Percentiles rank a stretch among this genome's conserved stretches.
Evolutionary conservation across 1,140 invertebrate species (phyloP).

Genomic region (Cryptotermes secundus): DNA sequence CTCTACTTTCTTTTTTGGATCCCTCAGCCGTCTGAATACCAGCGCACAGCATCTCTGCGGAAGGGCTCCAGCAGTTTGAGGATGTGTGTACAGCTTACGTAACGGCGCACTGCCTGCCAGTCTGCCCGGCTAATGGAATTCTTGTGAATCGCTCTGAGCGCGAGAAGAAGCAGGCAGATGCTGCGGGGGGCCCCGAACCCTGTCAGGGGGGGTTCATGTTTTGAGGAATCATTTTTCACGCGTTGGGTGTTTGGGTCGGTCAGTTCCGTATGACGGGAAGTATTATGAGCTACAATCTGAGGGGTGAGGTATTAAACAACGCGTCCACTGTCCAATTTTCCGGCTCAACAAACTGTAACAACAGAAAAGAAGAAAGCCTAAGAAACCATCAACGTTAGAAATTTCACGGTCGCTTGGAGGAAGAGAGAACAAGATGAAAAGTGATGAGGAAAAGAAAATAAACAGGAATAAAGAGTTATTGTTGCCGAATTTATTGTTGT

Average conservation of each 20-base stretch:
- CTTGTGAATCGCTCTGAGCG: neutral
- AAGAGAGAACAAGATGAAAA: too few relatives aligned
- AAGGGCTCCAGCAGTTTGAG: neutral
- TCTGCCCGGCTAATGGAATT: neutral
- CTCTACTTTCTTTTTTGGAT: too few relatives aligned
- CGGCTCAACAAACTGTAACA: neutral
- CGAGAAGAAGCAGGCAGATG: too few relatives aligned
- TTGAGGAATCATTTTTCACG: slow-evolving; percentile 16
- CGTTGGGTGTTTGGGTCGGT: neutral
- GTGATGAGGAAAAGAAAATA: too few relatives aligned
- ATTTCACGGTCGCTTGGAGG: too few relatives aligned
- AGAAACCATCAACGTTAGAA: too few relatives aligned
- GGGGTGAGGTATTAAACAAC: neutral
- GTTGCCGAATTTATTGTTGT: too few relatives aligned
- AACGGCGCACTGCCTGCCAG: too few relatives aligned
- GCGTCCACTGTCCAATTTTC: neutral
- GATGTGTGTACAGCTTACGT: neutral
- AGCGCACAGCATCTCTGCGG: too few relatives aligned
- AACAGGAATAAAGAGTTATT: too few relatives aligned
- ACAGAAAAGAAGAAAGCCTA: neutral
- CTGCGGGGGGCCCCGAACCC: too few relatives aligned
- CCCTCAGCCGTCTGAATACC: too few relatives aligned
- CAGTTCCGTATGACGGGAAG: neutral
- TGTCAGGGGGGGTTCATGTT: neutral
- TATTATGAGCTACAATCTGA: neutral